Evolutionary conservation across 1,140 invertebrate species (phyloP).

Genomic region (Leptoteleia sp.): DNA sequence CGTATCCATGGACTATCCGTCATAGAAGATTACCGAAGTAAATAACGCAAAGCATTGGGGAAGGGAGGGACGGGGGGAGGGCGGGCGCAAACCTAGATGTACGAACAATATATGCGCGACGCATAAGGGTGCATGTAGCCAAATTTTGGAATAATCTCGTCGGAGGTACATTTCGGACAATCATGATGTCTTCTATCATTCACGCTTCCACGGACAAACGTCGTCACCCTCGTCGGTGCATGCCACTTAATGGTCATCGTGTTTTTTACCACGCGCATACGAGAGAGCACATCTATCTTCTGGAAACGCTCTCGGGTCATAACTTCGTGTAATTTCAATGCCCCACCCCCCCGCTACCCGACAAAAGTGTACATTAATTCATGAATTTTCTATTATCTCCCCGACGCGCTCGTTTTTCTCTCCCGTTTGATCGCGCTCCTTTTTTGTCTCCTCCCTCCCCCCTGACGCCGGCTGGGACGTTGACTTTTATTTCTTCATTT

Average conservation of each 20-base stretch:
- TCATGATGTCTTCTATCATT: slow-evolving; percentile 64
- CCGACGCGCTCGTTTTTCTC: slow-evolving; percentile 1
- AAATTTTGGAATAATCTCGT: slow-evolving; percentile 63
- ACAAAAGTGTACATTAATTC: slow-evolving; percentile 60
- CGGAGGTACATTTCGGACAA: slow-evolving; percentile 43
- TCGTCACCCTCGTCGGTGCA: slow-evolving; percentile 46
- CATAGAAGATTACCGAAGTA: slow-evolving; percentile 64
- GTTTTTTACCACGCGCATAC: slow-evolving; percentile 56
- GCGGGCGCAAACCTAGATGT: slow-evolving; percentile 28
- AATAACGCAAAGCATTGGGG: slow-evolving; percentile 58
- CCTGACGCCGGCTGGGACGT: slow-evolving; percentile 4
- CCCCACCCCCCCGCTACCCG: slow-evolving; percentile 30
- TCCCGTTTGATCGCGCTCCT: slow-evolving; percentile 9
- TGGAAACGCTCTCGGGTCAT: slow-evolving; percentile 33
- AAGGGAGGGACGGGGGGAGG: slow-evolving; percentile 21
- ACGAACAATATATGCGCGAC: slow-evolving; percentile 25
- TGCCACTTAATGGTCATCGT: slow-evolving; percentile 57
- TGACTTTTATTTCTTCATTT: slow-evolving; percentile 63
- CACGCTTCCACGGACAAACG: slow-evolving; percentile 59
- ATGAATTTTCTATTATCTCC: slow-evolving; percentile 55
- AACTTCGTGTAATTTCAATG: slow-evolving; percentile 60
- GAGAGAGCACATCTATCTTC: slow-evolving; percentile 55
- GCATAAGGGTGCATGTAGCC: slow-evolving; percentile 42
- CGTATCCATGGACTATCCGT: slow-evolving; percentile 56
- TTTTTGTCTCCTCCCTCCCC: too few species aligned